Evolutionary conservation across 2,888 invertebrate species (phyloP), one percentile per base, ranked within the genome.

Genomic region (Nemotelus nigrinus): DNA sequence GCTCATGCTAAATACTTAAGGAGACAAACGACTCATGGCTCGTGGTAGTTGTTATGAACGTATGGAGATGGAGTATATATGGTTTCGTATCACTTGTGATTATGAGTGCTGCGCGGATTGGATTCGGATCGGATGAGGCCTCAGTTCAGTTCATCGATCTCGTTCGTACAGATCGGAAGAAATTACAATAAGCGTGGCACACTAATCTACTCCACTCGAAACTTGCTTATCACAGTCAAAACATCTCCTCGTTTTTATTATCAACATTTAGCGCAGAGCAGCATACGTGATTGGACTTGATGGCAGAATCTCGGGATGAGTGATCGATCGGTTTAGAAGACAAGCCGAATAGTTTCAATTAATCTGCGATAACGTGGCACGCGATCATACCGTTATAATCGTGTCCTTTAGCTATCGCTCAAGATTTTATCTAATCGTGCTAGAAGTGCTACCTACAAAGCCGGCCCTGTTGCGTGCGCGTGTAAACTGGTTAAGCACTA

Each of bases 121-220:
- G 41, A 43, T 70, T 53, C 70, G 55, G 55, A 70, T 70, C 70
- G 39, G 60, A 60, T 60, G 25, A 60, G 10, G n/a, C 10, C 10
- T 8, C 50, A 39, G 25, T 83, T 85, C 83, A 86, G 86, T 86
- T 86, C 86, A 86, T 85, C 85, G 86, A 86, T 86, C 86, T 86
- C 83, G 83, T 82, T 82, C 83, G 83, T 82, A 83, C 84, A 83
- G 85, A 83, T 85, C 85, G 84, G 83, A 83, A 82, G 82, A 81
- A 80, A 68, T 58, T 71, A 63, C 55, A 60, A 45, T 43, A 74
- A 48, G 72, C 58, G 72, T 68, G 77, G 65, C 25, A 25, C 25
- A 25, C 25, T 25, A 25, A 25, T 25, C 25, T 25, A 25, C 25
- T 25, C 25, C 25, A 25, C 25, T 25, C 0, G 1, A 25, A 25